Evolutionary conservation across 2,113 vertebrate genomes (phyloP).

Genomic region (Macquaria ambigua): DNA sequence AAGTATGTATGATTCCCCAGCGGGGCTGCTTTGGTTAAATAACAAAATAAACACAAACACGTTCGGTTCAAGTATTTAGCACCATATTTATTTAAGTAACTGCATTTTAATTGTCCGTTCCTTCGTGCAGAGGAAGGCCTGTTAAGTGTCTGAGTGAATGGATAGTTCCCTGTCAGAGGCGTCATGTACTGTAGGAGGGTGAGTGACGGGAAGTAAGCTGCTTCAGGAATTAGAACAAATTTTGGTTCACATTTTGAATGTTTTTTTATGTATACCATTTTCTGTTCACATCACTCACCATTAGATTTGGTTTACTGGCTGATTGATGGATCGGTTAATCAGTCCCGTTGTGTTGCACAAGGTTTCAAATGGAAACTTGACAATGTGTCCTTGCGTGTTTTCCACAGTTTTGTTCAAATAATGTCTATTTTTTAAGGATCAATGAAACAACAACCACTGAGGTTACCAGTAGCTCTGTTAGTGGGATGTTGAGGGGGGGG

Average conservation of each 20-base stretch:
- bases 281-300: not conserved
- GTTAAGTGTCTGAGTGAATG: not conserved
- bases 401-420: not conserved
- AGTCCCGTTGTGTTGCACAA: conserved; percentile 19
- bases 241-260: not conserved
- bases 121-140: not conserved
- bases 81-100: conserved; percentile 58
- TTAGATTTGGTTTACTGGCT: conserved; percentile 9
- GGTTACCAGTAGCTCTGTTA: not conserved
- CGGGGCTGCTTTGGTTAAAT: conserved; percentile 40
- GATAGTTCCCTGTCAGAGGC: not conserved
- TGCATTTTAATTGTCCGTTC: not conserved
- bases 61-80: conserved; percentile 41
- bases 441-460: not conserved
- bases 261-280: not conserved
- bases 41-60: conserved; percentile 41
- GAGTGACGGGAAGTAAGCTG: conserved; percentile 20
- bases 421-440: not conserved
- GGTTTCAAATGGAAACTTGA: conserved; percentile 32
- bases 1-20: conserved; percentile 40
- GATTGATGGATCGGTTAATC: not conserved
- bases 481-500: too few relatives aligned
- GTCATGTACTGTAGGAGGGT: not conserved
- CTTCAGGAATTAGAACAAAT: conserved; percentile 46
- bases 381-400: not conserved